These are phyloP conservation scores for Odocoileus virginianus DNA, from an alignment of 2,113 vertebrate species.

Conservation along the genomic window DNA sequence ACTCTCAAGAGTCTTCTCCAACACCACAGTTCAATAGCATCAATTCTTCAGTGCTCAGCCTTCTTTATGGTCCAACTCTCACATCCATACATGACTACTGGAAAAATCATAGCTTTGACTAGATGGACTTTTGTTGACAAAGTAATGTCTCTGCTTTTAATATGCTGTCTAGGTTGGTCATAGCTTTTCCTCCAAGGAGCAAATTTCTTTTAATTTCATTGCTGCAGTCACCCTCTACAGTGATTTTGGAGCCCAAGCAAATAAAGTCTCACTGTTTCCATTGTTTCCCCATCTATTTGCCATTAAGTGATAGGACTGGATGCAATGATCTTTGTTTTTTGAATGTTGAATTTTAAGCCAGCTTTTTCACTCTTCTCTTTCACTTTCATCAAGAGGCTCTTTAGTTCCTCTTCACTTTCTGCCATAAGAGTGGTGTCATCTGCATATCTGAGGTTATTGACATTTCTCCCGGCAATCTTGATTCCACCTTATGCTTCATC, in stretches of 20 bases:
- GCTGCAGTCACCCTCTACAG: neutral
- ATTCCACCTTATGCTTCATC: neutral
- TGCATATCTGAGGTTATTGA: neutral
- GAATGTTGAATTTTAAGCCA: neutral
- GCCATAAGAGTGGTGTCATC: neutral
- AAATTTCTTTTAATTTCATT: neutral
- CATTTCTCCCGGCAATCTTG: neutral
- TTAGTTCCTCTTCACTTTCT: neutral
- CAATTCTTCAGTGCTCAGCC: neutral
- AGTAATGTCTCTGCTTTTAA: neutral
- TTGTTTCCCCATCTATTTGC: neutral
- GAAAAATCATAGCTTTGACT: neutral
- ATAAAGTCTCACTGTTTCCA: neutral
- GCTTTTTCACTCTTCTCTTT: neutral
- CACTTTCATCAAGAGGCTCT: neutral
- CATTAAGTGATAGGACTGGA: neutral
- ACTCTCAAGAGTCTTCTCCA: neutral
- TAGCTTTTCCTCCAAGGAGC: neutral
- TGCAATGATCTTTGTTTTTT: accelerated
- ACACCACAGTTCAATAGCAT: neutral
- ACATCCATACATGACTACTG: neutral
- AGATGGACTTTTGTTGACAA: neutral
- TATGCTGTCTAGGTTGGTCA: neutral
- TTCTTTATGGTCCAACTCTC: neutral
- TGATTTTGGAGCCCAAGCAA: neutral